Conservation (phyloP, 2,113 vertebrate genomes). For the Toxotes jaculatrix region DNA sequence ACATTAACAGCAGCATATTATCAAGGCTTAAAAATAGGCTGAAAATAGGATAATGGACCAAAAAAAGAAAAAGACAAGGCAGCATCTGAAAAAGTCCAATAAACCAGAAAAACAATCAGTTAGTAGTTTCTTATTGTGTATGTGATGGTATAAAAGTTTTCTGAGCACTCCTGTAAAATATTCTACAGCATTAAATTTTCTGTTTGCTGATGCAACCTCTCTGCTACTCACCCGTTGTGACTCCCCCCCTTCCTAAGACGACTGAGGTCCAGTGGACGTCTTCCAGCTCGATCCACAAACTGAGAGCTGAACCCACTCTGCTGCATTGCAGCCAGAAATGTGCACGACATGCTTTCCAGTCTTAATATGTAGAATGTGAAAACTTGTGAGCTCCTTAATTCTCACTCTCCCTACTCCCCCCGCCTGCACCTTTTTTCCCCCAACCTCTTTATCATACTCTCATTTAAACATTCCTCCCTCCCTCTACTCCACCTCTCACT, state of each 20-base stretch:
- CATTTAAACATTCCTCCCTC: not conserved
- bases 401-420: not conserved
- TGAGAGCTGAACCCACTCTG: not conserved
- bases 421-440: not conserved
- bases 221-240: conserved; percentile 8
- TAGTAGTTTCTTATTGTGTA: not conserved
- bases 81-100: not conserved
- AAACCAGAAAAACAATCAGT: not conserved
- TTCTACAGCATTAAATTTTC: not conserved
- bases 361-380: not conserved
- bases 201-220: conserved; percentile 15
- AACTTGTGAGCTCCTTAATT: not conserved
- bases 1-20: not conserved
- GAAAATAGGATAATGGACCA: not conserved
- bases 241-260: not conserved
- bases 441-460: not conserved
- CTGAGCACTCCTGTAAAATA: not conserved
- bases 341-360: not conserved
- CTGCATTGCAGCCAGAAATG: not conserved
- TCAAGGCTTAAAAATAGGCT: not conserved
- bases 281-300: not conserved
- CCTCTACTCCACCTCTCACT: not conserved
- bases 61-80: not conserved
- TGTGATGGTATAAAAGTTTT: not conserved
- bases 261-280: not conserved